Percentiles rank a stretch among this genome's conserved stretches.
These are phyloP conservation scores for Ascaphus truei DNA, from an alignment of 2,113 vertebrate species.

Conservation along the genomic window DNA sequence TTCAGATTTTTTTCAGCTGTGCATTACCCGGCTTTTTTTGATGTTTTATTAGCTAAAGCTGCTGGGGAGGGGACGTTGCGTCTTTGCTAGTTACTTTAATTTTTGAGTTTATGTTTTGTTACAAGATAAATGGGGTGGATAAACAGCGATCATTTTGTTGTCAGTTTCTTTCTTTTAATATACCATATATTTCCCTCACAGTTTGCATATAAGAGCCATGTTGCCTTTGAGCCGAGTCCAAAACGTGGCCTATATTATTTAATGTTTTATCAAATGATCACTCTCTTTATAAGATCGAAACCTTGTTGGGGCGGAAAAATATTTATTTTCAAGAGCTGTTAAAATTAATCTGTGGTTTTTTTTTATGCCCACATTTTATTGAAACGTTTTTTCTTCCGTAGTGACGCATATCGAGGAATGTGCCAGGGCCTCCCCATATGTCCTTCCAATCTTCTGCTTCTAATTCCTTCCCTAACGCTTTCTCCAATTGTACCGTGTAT, in stretches of 20 bases:
- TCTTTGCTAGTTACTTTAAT: slow-evolving; percentile 30
- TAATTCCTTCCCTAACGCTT: no score
- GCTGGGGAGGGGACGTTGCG: slow-evolving; percentile 42
- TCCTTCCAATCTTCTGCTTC: no score
- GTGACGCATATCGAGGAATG: no score
- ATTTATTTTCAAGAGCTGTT: no score
- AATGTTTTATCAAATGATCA: background rate
- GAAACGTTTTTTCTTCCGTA: no score
- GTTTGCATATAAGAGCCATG: background rate
- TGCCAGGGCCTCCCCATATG: no score
- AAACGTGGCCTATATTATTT: background rate
- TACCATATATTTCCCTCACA: slow-evolving; percentile 19
- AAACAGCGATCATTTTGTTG: slow-evolving; percentile 32
- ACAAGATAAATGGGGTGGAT: slow-evolving; percentile 43
- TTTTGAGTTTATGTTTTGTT: slow-evolving; percentile 53
- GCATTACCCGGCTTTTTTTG: slow-evolving; percentile 49
- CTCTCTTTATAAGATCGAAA: no score
- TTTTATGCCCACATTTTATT: no score
- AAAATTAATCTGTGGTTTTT: no score
- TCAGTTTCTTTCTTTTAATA: slow-evolving; percentile 1
- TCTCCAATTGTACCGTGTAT: no score
- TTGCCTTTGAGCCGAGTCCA: background rate
- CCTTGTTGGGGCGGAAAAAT: no score
- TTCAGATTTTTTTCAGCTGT: slow-evolving; percentile 57
- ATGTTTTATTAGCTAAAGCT: slow-evolving; percentile 62